Evolutionary conservation across 2,113 vertebrate species (phyloP), one percentile per base, ranked within the genome.

Genomic region (Parus major): DNA sequence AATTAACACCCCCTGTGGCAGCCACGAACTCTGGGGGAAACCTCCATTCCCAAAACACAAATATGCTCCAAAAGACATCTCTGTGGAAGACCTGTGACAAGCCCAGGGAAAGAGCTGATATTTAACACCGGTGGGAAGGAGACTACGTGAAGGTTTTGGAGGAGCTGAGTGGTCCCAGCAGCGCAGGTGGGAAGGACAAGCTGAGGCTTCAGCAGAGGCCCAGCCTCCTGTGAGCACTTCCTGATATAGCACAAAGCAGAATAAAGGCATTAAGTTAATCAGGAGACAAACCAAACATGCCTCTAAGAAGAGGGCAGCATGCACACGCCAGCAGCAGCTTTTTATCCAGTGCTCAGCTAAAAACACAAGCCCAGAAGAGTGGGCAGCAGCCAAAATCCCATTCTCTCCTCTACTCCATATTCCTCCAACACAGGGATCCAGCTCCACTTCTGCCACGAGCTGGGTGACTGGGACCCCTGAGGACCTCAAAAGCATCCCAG

Each of bases 341-440:
- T 57, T 85, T 31, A 79, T 57, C 65, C 75, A 65, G 36, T 7
- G 52, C n/a, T 56, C 86, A 66, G 56, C 23, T 56, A 10, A 81
- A 80, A 92, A 47, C 7, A 2, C 42, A 73, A 88, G 35, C 42
- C 49, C 75, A 70, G 41, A 73, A 42, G 36, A 56, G 35, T 6
- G 0, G 1, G 52, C 28, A 61, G 47, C 64, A 53, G 56, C 73
- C 18, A 53, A 66, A 88, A 85, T 59, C 36, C 22, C 70, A 57
- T 12, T 2, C 0, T 0, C 18, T 63, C n/a, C 50, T 78, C 73
- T 33, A 10, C 24, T 60, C 39, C 6, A 0, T 18, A 36, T 28
- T 78, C 33, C 24, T 70, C 55, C 70, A 55, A 18, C 14, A 8
- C 60, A 61, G 1, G 4, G 44, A 79, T 65, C 23, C 66, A 50